These are phyloP conservation scores for Byasa hedistus DNA, from an alignment of 2,888 invertebrate genomes.

Conservation along the genomic window DNA sequence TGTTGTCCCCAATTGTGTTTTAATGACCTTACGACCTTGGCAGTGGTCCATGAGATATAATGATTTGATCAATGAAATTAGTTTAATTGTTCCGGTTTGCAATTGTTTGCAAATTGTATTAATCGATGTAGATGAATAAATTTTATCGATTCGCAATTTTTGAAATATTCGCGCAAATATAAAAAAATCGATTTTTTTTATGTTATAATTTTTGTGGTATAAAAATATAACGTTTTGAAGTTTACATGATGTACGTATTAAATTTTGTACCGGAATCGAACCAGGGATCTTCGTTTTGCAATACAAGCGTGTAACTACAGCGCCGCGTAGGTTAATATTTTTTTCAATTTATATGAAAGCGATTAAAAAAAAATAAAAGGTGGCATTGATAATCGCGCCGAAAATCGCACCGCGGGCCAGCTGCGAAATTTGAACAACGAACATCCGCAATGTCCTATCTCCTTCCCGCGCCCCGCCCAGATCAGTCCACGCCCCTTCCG, in stretches of 20 bases:
- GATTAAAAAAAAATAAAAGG: slow-evolving; percentile 20
- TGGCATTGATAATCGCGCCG: slow-evolving; percentile 32
- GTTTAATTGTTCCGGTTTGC: not conserved
- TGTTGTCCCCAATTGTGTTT: slow-evolving; percentile 11
- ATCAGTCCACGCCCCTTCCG: slow-evolving; percentile 69
- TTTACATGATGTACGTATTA: too few relatives aligned
- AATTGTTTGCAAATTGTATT: not conserved
- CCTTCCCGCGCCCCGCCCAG: slow-evolving; percentile 70
- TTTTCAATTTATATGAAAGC: not conserved
- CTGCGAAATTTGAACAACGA: slow-evolving; percentile 47
- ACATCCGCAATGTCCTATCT: slow-evolving; percentile 61
- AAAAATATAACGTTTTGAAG: too few relatives aligned
- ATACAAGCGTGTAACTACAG: too few relatives aligned
- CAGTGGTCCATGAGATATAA: not conserved
- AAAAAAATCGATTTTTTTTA: too few relatives aligned
- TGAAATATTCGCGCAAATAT: too few relatives aligned
- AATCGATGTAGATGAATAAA: too few relatives aligned
- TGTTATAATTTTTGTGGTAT: too few relatives aligned
- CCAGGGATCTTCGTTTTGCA: too few relatives aligned
- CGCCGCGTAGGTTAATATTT: not conserved
- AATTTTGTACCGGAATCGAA: too few relatives aligned
- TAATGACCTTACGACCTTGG: slow-evolving; percentile 30
- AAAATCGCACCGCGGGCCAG: slow-evolving; percentile 37
- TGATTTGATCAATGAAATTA: not conserved
- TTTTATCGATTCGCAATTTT: too few relatives aligned